Base-by-base conservation (phyloP, 2,888 invertebrate genomes). In the Microctonus aethiopoides region DNA sequence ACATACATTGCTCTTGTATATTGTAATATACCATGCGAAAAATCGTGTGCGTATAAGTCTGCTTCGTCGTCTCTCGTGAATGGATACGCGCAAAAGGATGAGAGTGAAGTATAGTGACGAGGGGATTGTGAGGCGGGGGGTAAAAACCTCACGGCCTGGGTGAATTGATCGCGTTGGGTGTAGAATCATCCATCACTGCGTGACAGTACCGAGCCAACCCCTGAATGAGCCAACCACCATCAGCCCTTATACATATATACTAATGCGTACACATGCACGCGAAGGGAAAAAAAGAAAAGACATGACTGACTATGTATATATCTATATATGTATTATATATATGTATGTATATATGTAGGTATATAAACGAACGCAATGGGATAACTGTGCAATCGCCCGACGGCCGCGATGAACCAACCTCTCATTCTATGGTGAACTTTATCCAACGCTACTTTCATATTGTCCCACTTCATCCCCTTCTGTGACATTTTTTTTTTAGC, bases 181-280 rank as follows among this genome's bases (percentile, higher is more conserved):
- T 81, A 81, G 83, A 83, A 83, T 84, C 84, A 85, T 85, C 84
- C 84, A 85, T 85, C 85, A 85, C 83, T 79, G 77, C 81, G 84
- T 85, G 84, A 85, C 84, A 85, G 84, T 78, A 77, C 80, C 76
- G 79, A 81, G 80, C 83, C 79, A 80, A 76, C 80, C 77, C 78
- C 79, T 79, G 79, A 77, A 82, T 81, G 78, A 77, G 76, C 77
- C 78, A 77, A 79, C 77, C 79, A 46, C 41, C n/a, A 41, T 75
- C 76, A 71, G 66, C 70, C 70, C 59, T 16, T 65, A n/a, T 39
- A 39, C 5, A 39, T 39, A 39, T 39, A 39, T 39, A 39, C n/a
- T 9, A 7, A 26, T n/a, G 29, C 36, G 36, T 36, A 60, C 60
- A 51, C 75, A 73, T 71, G 71, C 67, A 60, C 64, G 67, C 52